Percentiles rank a stretch among this genome's conserved stretches.
Evolutionary conservation across 2,797 vertebrate species (phyloP).

Genomic region (Tarsius wallacei): DNA sequence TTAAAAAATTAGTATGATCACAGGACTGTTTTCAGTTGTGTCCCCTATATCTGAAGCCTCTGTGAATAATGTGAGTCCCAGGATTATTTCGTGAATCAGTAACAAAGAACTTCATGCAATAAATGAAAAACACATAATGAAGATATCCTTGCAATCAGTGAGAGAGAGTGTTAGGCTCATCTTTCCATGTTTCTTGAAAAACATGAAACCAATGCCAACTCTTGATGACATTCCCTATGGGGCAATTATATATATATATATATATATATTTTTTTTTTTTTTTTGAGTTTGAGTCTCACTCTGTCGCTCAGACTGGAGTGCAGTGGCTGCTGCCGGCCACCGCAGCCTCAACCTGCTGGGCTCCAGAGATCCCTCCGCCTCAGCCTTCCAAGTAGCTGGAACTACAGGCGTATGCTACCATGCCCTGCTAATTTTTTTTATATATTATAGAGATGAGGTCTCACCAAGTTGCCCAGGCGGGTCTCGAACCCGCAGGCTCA

Average conservation of each 20-base stretch:
- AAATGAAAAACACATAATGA: conserved; percentile 25
- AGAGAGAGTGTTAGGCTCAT: background rate
- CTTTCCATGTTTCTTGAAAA: background rate
- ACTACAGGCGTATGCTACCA: too few species aligned
- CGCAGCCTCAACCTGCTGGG: too few species aligned
- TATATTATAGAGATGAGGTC: too few species aligned
- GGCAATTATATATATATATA: background rate
- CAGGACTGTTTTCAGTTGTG: conserved; percentile 69
- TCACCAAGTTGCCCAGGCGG: too few species aligned
- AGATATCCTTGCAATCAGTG: conserved; percentile 1
- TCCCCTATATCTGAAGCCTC: conserved; percentile 50
- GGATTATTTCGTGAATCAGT: conserved; percentile 66
- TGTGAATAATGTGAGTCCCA: conserved; percentile 29
- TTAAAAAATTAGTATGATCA: conserved; percentile 56
- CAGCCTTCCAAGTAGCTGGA: too few species aligned
- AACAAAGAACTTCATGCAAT: conserved; percentile 55
- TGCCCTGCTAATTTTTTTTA: too few species aligned
- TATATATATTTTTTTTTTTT: too few species aligned
- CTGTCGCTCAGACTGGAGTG: too few species aligned
- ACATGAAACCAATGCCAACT: background rate
- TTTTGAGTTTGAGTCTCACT: too few species aligned
- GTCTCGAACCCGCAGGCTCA: too few species aligned
- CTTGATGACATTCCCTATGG: background rate
- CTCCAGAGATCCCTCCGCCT: too few species aligned
- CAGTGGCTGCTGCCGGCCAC: too few species aligned